Conservation (phyloP, 2,797 vertebrate genomes). For the Ctenopoma kingsleyae region DNA sequence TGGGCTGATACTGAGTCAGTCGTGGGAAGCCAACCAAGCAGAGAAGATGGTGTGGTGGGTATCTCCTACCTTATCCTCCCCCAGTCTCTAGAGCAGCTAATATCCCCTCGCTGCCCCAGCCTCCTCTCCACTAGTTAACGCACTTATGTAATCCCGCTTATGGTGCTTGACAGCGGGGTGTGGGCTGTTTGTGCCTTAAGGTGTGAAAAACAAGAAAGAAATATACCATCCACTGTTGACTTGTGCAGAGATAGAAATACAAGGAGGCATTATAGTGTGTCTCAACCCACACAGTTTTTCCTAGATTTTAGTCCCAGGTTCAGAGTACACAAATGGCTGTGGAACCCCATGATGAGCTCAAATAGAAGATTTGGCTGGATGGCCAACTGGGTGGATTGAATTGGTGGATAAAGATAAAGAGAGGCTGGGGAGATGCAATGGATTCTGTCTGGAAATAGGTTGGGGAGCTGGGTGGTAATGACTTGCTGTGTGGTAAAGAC, state of each 20-base stretch:
- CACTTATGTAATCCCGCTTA: slow-evolving; percentile 74
- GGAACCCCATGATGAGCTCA: slow-evolving; percentile 43
- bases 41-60: slow-evolving; percentile 63
- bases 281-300: slow-evolving; percentile 35
- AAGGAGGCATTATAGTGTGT: slow-evolving; percentile 34
- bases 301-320: slow-evolving; percentile 47
- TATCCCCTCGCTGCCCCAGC: slow-evolving; percentile 62
- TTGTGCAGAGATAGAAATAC: slow-evolving; percentile 31
- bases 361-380: slow-evolving; percentile 55
- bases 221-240: slow-evolving; percentile 49
- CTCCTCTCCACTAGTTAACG: slow-evolving; percentile 64
- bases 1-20: slow-evolving; percentile 70
- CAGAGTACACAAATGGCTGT: slow-evolving; percentile 16
- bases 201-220: slow-evolving; percentile 67
- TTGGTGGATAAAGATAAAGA: slow-evolving; percentile 66
- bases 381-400: slow-evolving; percentile 59
- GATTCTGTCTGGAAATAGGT: slow-evolving; percentile 70
- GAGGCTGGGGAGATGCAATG: slow-evolving; percentile 55
- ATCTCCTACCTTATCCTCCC: slow-evolving; percentile 69
- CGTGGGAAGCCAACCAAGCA: slow-evolving; percentile 67
- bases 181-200: slow-evolving; percentile 74
- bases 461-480: slow-evolving; percentile 33
- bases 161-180: slow-evolving; percentile 67
- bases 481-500: slow-evolving; percentile 46
- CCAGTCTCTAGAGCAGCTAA: slow-evolving; percentile 66